Conservation (phyloP, 2,113 vertebrate genomes). For the Tautogolabrus adspersus region DNA sequence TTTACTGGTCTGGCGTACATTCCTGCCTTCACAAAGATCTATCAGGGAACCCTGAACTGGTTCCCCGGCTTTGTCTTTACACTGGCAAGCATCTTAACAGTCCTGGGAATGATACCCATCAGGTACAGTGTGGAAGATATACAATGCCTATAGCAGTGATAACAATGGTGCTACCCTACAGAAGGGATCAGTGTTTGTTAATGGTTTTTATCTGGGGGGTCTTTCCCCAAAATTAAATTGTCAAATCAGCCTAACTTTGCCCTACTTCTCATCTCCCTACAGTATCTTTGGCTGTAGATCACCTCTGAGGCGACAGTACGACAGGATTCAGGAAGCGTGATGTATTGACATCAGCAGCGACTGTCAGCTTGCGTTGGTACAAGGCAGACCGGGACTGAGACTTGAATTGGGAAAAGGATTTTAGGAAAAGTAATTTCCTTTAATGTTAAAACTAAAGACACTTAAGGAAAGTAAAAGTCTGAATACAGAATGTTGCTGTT, state of each 20-base stretch:
- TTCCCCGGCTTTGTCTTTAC: conserved; percentile 89
- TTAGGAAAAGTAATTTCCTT: neutral
- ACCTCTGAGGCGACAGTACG: conserved; percentile 24
- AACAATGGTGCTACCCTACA: neutral
- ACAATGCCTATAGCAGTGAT: neutral
- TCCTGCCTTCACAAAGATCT: conserved; percentile 90
- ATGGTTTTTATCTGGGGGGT: no score
- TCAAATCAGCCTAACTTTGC: no score
- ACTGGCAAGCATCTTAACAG: conserved; percentile 86
- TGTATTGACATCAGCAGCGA: neutral
- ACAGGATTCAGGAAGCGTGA: conserved; percentile 60
- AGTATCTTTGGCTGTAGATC: conserved; percentile 77
- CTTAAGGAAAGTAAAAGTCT: neutral
- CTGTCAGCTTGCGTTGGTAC: neutral
- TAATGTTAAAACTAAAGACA: neutral
- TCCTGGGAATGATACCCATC: conserved; percentile 89
- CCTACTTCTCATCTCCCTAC: neutral
- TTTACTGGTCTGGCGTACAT: conserved; percentile 87
- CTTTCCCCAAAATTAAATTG: no score
- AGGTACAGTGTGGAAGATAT: conserved; percentile 74
- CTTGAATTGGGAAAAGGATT: neutral
- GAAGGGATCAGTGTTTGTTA: no score
- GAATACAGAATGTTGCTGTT: neutral
- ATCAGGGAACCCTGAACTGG: conserved; percentile 89
- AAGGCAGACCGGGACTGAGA: neutral